Evolutionary conservation across 2,888 invertebrate species (phyloP), one percentile per base, ranked within the genome.

Genomic region (Noctuana brunneofusca): DNA sequence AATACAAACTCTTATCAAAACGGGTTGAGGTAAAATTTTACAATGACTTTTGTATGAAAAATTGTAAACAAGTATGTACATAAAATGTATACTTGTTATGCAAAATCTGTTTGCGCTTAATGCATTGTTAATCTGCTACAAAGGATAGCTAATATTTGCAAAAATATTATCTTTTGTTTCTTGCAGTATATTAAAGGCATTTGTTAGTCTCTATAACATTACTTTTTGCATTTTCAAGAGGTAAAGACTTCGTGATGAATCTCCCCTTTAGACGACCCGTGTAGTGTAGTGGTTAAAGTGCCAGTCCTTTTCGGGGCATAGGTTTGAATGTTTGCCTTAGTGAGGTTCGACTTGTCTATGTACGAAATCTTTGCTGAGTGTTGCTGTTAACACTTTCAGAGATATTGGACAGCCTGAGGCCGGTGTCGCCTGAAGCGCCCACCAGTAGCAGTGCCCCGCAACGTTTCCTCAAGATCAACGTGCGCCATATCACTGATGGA

Each of bases 401-500:
- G 85, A 93, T 97, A 72, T 89, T 97, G 86, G 96, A 97, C 81
- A 96, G 95, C 78, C 89, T 97, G 77, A 94, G 96, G 79, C 96
- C 97, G 27, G 95, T 95, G 67, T 96, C 96, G 35, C 96, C 97
- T 0, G 96, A 96, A 81, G 95, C 96, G 12, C 94, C 94, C 46
- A 75, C 90, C 65, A 89, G 86, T 75, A 94, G 94, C 74, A 93
- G 93, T 68, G 94, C 94, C 65, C 96, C 95, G 72, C 95, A 96
- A 86, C 93, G 96, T 72, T 97, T 97, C 91, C 94, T 98, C 76
- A 97, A 97, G 92, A 97, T 98, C 79, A 97, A 97, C 84, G 97
- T 97, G 64, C 94, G 97, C 67, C 97, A 98, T 86, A 96, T 98
- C 83, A 97, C 98, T 65, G 97, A 98, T 91, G 97, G 98, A 75